Conservation (phyloP, 53 echinoderm and acorn worm species). For the Luidia sarsii region DNA sequence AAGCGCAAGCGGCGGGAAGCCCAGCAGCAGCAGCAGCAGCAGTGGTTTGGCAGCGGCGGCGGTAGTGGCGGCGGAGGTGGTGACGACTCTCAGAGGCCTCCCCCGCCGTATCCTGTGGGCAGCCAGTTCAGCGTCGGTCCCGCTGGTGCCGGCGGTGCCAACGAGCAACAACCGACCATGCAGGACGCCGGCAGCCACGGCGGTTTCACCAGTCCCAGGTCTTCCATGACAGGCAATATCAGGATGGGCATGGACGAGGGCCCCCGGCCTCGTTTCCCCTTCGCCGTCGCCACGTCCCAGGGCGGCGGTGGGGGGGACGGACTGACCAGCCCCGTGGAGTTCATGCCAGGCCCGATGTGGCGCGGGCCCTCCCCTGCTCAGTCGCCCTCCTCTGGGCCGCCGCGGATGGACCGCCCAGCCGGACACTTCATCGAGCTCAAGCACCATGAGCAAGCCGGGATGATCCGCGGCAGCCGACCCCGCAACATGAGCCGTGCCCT, state of each 20-base stretch:
- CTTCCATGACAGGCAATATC: slow-evolving; percentile 63
- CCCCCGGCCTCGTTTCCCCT: slow-evolving; percentile 57
- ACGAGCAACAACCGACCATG: slow-evolving; percentile 48
- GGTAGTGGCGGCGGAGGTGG: slow-evolving; percentile 70
- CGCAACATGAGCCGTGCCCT: slow-evolving; percentile 61
- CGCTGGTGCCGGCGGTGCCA: too few species aligned
- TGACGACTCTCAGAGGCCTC: slow-evolving; percentile 70
- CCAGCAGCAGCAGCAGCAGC: slow-evolving; percentile 66
- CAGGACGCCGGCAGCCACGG: slow-evolving; percentile 22
- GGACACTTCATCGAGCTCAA: slow-evolving; percentile 83
- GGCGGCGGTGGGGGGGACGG: slow-evolving; percentile 44
- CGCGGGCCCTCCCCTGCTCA: slow-evolving; percentile 55
- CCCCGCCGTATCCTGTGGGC: slow-evolving; percentile 81
- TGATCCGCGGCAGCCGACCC: slow-evolving; percentile 42
- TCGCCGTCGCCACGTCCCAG: slow-evolving; percentile 40
- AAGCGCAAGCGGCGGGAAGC: slow-evolving; percentile 61
- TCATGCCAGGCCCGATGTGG: slow-evolving; percentile 54
- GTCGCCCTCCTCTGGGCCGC: slow-evolving; percentile 57
- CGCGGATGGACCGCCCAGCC: slow-evolving; percentile 56
- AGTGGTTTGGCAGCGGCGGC: slow-evolving; percentile 62
- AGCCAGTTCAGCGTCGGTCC: slow-evolving; percentile 59
- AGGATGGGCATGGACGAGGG: slow-evolving; percentile 50
- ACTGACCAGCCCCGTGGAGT: slow-evolving; percentile 52
- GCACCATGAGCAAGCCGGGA: slow-evolving; percentile 63
- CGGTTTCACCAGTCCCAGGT: slow-evolving; percentile 36